Evolutionary conservation across 2,888 invertebrate species (phyloP).

Genomic region (Drosophila picticornis): DNA sequence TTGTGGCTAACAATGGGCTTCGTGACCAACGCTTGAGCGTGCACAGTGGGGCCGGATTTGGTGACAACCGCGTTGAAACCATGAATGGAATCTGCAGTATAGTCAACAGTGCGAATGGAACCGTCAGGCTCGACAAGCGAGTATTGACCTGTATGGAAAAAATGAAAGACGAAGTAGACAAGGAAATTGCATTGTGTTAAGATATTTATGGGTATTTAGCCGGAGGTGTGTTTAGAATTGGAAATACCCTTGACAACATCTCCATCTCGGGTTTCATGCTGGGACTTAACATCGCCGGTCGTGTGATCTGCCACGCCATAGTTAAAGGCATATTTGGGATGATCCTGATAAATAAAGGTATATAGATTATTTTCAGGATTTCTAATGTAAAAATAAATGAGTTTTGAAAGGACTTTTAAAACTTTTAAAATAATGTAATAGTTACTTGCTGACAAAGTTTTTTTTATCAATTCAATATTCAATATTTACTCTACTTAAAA

Average conservation of each 20-base stretch:
- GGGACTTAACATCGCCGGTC: conserved; percentile 87
- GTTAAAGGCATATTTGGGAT: conserved; percentile 88
- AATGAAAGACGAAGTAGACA: neutral
- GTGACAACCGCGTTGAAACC: conserved; percentile 85
- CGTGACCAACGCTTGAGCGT: conserved; percentile 82
- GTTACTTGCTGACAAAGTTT: too few species aligned
- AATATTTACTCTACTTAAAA: neutral
- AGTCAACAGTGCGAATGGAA: conserved; percentile 85
- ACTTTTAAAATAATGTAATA: neutral
- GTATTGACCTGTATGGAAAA: conserved; percentile 81
- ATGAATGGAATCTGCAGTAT: conserved; percentile 84
- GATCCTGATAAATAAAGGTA: conserved; percentile 84
- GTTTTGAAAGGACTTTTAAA: neutral
- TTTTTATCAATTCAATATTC: neutral
- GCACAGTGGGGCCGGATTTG: conserved; percentile 85
- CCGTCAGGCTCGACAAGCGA: conserved; percentile 85
- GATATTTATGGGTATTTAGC: neutral
- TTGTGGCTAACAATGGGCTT: conserved; percentile 82
- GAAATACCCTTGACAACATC: conserved; percentile 88
- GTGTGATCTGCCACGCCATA: conserved; percentile 88
- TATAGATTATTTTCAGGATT: neutral
- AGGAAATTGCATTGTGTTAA: neutral
- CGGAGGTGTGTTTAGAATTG: neutral
- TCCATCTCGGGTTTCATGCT: conserved; percentile 88
- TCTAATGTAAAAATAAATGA: neutral